phyloP scores from a whole-genome alignment of 2,113 vertebrate genomes.

The Nothocercus julius region DNA sequence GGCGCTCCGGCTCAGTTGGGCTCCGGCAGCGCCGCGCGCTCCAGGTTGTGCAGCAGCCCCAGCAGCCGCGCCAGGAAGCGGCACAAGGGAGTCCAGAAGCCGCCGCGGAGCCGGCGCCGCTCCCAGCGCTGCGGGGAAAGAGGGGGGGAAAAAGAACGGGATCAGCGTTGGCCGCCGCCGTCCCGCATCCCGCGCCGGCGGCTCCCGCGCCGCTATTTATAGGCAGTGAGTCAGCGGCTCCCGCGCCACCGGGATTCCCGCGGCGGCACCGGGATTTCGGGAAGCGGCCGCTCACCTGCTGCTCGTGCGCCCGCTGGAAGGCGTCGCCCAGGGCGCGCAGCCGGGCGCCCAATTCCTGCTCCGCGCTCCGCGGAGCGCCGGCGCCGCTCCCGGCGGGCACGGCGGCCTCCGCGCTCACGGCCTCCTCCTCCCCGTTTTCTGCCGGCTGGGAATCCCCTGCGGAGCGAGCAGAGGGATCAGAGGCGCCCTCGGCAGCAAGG shows the following conservation, averaged over 20 bases:
- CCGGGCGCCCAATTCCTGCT: neutral
- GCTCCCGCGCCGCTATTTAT: neutral
- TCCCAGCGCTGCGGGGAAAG: neutral
- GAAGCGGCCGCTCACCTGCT: neutral
- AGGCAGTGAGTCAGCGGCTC: neutral
- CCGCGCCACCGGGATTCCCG: too few species aligned
- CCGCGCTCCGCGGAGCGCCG: neutral
- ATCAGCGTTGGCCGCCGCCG: too few species aligned
- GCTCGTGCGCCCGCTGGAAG: neutral
- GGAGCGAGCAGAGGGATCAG: too few species aligned
- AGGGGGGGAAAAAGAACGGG: too few species aligned
- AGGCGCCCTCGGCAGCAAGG: too few species aligned
- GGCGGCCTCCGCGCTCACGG: neutral
- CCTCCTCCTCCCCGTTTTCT: too few species aligned
- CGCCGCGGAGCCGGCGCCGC: neutral
- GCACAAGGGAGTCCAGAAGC: neutral
- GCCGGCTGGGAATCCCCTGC: too few species aligned
- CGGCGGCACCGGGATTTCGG: too few species aligned
- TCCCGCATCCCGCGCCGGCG: too few species aligned
- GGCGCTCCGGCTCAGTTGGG: neutral
- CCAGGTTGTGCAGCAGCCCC: neutral
- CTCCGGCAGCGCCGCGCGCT: neutral
- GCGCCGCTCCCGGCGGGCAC: too few species aligned
- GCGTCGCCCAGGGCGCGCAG: neutral
- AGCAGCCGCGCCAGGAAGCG: conserved; percentile 4